Evolutionary conservation across 1,140 invertebrate species (phyloP), one percentile per base, ranked within the genome.

Genomic region (Caenorhabditis briggsae): DNA sequence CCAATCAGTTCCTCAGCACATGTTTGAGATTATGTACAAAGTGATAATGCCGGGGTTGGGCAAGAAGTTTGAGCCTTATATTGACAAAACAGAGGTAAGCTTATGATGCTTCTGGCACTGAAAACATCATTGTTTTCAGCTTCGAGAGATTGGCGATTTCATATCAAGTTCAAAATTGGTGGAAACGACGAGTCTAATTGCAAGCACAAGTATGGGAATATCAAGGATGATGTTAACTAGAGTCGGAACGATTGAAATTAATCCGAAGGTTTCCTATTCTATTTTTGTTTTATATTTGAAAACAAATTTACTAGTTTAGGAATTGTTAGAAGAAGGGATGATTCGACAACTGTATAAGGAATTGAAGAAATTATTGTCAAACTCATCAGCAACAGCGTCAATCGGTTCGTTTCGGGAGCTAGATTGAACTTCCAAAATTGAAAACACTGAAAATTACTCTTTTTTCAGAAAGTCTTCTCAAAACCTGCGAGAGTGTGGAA

Each of bases 201-300:
- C 85, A 6, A 86, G 82, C 59, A 86, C 65, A 43, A 86, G 85
- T 64, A 65, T 86, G 48, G 85, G 85, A n/a, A 65, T 86, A 20
- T 86, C 85, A 23, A 53, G 85, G 43, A 65, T 86, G 48, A 74
- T 65, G 20, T 53, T 86, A 25, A 86, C 46, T 12, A 43, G 65
- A 59, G 41, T 86, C 7, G 85, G 85, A 33, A 86, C 85, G 2
- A 86, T 86, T n/a, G 65, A 65, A 41, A 65, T 86, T 20, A 86
- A 86, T 46, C 85, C 85, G n/a, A 86, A 82, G 55, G 85, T 86
- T 41, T 23, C 33, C 25, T 64, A 9, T 53, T n/a, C 53, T 23
- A n/a, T 16, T 20, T 46, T 85, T n/a, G 33, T 33, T 33, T 1
- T 33, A 33, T 33, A 33, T 33, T 33, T 33, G 33, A 25, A 23